Conservation (phyloP, 2,113 vertebrate species). For the Notothenia rossii region DNA sequence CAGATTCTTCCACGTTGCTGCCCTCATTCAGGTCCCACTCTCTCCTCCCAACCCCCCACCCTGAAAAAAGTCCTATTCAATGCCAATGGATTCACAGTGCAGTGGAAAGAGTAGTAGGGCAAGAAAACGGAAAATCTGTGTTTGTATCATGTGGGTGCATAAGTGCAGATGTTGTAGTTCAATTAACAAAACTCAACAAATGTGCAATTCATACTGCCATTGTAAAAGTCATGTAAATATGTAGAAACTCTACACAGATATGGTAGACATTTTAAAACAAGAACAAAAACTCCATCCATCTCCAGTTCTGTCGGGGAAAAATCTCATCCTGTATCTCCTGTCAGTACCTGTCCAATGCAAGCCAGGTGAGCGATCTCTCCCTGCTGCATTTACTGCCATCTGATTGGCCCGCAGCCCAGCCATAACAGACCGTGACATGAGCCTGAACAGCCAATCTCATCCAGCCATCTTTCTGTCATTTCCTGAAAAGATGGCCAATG, state of each 20-base stretch:
- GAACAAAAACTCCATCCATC: background rate
- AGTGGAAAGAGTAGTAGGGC: conserved; percentile 81
- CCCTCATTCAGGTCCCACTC: conserved; percentile 95
- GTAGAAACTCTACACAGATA: background rate
- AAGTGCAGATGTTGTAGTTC: conserved; percentile 82
- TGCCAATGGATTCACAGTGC: conserved; percentile 92
- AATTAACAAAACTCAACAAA: conserved; percentile 90
- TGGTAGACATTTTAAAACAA: too few species aligned
- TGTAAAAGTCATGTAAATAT: background rate
- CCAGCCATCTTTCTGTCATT: conserved; percentile 81
- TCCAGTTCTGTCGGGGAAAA: background rate
- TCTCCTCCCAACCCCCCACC: conserved; percentile 38
- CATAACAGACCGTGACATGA: conserved; percentile 78
- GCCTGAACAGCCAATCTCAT: conserved; percentile 72
- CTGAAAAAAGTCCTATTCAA: conserved; percentile 92
- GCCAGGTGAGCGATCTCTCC: conserved; percentile 72
- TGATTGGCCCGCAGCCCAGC: conserved; percentile 70
- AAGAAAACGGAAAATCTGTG: conserved; percentile 72
- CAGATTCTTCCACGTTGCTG: conserved; percentile 99
- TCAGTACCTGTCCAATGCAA: conserved; percentile 57
- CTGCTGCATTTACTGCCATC: conserved; percentile 46
- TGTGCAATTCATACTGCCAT: conserved; percentile 75
- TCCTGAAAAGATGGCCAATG: conserved; percentile 78
- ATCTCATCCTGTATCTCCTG: conserved; percentile 7
- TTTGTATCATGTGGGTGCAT: conserved; percentile 65